Base-by-base conservation (phyloP, 2,888 invertebrate genomes). In the Plagodis dolabraria region DNA sequence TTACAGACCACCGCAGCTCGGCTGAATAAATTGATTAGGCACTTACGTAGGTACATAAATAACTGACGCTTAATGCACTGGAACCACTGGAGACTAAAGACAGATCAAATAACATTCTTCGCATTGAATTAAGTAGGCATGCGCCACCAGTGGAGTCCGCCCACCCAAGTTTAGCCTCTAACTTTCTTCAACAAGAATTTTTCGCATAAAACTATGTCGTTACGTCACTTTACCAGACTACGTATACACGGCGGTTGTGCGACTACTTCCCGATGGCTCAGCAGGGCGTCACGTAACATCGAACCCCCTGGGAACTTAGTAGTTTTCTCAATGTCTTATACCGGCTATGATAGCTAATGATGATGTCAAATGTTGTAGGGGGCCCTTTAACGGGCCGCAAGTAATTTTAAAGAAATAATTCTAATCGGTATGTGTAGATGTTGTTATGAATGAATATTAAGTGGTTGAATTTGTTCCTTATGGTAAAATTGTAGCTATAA, bases 141-240 rank as follows among this genome's bases (percentile, higher is more conserved):
- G 12, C 38, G 9, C 11, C 35, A 22, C 10, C 34, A 36, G 5
- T 35, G 33, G 11, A 7, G 46, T 40, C 34, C 34, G 60, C 60
- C 60, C 60, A 60, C 60, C 60, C 60, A 60, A 48, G 54, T 40
- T 10, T 49, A 9, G 49, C 49, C 34, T 22, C 43, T 51, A 52
- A n/a, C 49, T 9, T 51, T 51, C 43, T 50, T 10, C 11, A 45
- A 11, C 49, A 36, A 53, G 49, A 53, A 43, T 45, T 48, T 43
- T 47, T 55, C 42, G 52, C 44, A 52, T 55, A 55, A 60, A 60
- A 38, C 38, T n/a, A 2, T 6, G 0, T 55, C 55, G 51, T 59
- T 54, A 59, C 49, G 33, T 46, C 6, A 22, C 22, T 22, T 22
- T 22, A 22, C 22, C 22, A 22, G 22, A 22, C 22, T 22, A 22